Base-by-base conservation (phyloP, 2,797 vertebrate species). In the Bucorvus abyssinicus region DNA sequence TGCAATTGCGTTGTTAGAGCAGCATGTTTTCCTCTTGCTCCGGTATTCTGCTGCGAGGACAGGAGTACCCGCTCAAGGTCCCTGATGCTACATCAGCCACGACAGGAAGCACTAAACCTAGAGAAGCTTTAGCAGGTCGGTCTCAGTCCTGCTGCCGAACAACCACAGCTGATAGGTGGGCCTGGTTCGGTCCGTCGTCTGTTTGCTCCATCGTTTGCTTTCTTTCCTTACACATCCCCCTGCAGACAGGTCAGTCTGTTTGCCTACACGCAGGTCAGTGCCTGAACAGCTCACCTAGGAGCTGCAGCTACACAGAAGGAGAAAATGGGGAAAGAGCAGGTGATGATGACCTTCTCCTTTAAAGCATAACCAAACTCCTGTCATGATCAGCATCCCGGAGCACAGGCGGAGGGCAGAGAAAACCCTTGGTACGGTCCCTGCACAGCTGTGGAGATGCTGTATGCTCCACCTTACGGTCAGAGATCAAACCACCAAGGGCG, bases 31-130 rank as follows among this genome's bases (percentile, higher is more conserved):
- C 55, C 55, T 86, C 40, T 71, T 70, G 49, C 26, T 82, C 44
- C 63, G 65, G 29, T 74, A 38, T 89, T 81, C 29, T 0, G 0
- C 40, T 59, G 36, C 0, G 7, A 94, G 76, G 55, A 89, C 75
- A 10, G 40, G 74, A 85, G 63, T 49, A 87, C 45, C 76, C 26
- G 15, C 47, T 81, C 77, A 85, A 84, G 65, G 64, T 84, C 78
- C 49, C 67, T 56, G 44, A 26, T n/a, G 47, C 87, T 77, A 36
- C 2, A 3, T 61, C 56, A 71, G 21, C 45, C 63, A 4, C 12
- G 47, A 36, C 22, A 80, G 79, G 83, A 94, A 92, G 71, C 80
- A 64, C 57, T 94, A 92, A 80, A 89, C 69, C 49, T 89, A 45
- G 49, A 49, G 82, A 52, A 64, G 70, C 55, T 91, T 64, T 91